Evolutionary conservation across 2,113 vertebrate genomes (phyloP).

Genomic region (Tragelaphus scriptus): DNA sequence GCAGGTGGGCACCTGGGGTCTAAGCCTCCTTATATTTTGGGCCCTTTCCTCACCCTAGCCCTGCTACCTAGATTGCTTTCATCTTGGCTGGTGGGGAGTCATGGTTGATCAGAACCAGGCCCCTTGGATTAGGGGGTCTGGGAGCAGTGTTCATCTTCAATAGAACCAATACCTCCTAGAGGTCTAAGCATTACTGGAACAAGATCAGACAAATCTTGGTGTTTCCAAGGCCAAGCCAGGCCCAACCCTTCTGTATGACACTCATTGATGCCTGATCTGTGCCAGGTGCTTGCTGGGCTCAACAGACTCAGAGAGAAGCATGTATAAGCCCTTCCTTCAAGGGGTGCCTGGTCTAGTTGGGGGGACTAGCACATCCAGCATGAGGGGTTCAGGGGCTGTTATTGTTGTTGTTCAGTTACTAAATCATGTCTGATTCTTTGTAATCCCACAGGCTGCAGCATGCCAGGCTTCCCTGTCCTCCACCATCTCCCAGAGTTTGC

Average conservation of each 20-base stretch:
- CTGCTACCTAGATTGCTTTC: not conserved
- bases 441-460: not conserved
- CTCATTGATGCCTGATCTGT: not conserved
- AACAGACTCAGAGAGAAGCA: not conserved
- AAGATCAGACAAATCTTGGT: not conserved
- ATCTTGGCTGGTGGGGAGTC: not conserved
- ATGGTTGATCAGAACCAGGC: not conserved
- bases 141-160: not conserved
- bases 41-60: not conserved
- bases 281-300: not conserved
- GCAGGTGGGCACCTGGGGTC: accelerated
- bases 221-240: not conserved
- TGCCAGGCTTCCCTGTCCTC: not conserved
- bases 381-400: not conserved
- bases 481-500: not conserved
- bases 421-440: not conserved
- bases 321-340: not conserved
- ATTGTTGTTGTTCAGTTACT: not conserved
- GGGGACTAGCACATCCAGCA: not conserved
- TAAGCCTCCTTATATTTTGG: not conserved
- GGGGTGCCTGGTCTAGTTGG: not conserved
- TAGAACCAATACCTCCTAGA: not conserved
- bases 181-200: not conserved
- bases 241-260: not conserved
- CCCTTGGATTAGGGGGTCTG: accelerated